Evolutionary conservation across 2,113 vertebrate species (phyloP), one percentile per base, ranked within the genome.

Genomic region (Anarrhichthys ocellatus): DNA sequence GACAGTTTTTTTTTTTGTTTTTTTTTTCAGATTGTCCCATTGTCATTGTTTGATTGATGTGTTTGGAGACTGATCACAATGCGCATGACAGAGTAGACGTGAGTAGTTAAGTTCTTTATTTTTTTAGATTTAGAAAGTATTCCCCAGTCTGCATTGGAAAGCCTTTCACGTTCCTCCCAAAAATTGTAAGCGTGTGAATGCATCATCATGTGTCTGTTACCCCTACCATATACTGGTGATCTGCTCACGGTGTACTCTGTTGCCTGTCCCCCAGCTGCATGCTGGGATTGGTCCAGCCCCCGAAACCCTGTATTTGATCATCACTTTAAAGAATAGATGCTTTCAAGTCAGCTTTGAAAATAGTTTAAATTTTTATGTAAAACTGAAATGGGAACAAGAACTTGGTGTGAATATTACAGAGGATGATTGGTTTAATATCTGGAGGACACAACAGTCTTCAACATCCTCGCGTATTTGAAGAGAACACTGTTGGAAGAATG

Each of bases 31-130:
- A 27, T 64, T 15, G 6, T 38, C 29, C 48, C 29, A 1, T 65
- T 50, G 17, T 72, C 52, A 69, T 71, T 36, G 75, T 71, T 80
- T 71, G 65, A 36, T 80, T 71, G 62, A 20, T 20, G 62, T n/a
- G 15, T 61, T 61, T 61, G 29, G 14, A 61, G 27, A 18, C 27
- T 32, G 58, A 32, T 7, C 27, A 61, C 59, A 34, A 61, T 61
- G 58, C 58, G 4, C 14, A 61, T 32, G 59, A 61, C 59, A 61
- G 13, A 59, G 13, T 27, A 59, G 15, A 34, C 15, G 15, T 34
- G 27, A 34, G 17, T 20, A 32, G 5, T 24, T 58, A 58, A 27
- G 10, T 58, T 58, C n/a, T n/a, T 11, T 4, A 27, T 58, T 27
- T 58, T 58, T 56, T 18, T 20, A 22, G 50, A 52, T 9, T 9